Evolutionary conservation across 2,797 vertebrate genomes (phyloP).

Genomic region (Pseudopleuronectes americanus): DNA sequence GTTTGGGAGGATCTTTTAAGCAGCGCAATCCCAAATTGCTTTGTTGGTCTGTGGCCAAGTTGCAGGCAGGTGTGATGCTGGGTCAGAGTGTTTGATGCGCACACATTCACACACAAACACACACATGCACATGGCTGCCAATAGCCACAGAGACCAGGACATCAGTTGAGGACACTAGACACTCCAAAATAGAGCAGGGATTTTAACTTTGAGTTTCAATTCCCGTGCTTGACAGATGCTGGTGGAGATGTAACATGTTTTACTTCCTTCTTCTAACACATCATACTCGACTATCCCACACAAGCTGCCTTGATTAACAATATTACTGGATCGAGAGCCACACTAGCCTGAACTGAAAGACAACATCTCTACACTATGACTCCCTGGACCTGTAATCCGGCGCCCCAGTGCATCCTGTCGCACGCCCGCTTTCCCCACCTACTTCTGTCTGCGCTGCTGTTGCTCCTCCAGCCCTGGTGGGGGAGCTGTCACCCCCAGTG

Average conservation of each 20-base stretch:
- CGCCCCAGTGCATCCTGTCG: constrained; percentile 2
- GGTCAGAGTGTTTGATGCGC: constrained; percentile 52
- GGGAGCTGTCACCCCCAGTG: constrained; percentile 86
- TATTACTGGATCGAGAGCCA: not conserved
- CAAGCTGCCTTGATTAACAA: constrained; percentile 21
- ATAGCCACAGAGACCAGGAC: not conserved
- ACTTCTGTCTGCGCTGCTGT: constrained; percentile 52
- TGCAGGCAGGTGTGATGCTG: constrained; percentile 67
- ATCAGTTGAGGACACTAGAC: constrained; percentile 35
- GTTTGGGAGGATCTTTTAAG: constrained; percentile 26
- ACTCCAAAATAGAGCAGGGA: not conserved
- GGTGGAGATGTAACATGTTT: constrained; percentile 23
- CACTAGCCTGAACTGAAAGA: constrained; percentile 21
- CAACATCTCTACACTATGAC: constrained; percentile 51
- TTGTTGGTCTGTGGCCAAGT: constrained; percentile 37
- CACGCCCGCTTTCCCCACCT: constrained; percentile 9
- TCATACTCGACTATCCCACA: constrained; percentile 1
- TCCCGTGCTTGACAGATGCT: constrained; percentile 17
- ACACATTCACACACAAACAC: constrained; percentile 20
- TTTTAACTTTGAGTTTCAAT: constrained; percentile 19
- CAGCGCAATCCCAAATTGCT: constrained; percentile 1
- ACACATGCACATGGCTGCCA: constrained; percentile 7
- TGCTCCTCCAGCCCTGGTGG: constrained; percentile 64
- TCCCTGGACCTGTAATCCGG: constrained; percentile 16
- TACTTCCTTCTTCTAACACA: not conserved